Evolutionary conservation across 2,888 invertebrate species (phyloP).

Genomic region (Brachyopa scutellaris): DNA sequence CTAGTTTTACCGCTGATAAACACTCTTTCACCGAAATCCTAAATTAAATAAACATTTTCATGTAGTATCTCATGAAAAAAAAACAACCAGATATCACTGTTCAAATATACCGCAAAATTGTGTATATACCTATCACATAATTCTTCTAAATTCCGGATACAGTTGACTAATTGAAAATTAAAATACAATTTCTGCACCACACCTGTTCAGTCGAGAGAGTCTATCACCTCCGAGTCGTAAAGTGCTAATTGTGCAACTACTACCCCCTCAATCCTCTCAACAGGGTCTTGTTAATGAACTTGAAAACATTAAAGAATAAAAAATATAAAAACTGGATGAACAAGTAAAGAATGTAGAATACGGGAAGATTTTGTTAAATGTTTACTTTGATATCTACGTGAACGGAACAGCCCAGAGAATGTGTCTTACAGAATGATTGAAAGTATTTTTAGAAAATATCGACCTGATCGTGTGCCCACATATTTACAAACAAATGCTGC

Average conservation of each 20-base stretch:
- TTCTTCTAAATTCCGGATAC: background rate
- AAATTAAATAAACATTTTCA: background rate
- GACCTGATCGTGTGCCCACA: background rate
- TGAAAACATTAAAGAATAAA: conserved; percentile 40
- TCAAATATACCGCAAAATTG: conserved; percentile 13
- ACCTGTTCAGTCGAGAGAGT: background rate
- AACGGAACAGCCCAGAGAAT: conserved; percentile 14
- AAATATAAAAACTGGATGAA: conserved; percentile 29
- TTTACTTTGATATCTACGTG: conserved; percentile 48
- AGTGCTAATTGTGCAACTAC: conserved; percentile 40
- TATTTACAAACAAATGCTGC: background rate
- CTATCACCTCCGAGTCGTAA: too few relatives aligned
- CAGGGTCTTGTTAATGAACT: conserved; percentile 64
- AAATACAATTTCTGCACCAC: background rate
- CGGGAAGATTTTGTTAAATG: conserved; percentile 43
- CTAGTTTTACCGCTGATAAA: background rate
- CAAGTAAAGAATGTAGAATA: conserved; percentile 37
- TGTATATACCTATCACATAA: background rate
- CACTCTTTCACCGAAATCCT: background rate
- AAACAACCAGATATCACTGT: background rate
- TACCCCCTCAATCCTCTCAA: conserved; percentile 11
- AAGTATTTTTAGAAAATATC: conserved; percentile 50
- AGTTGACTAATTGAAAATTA: background rate
- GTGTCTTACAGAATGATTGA: conserved; percentile 25
- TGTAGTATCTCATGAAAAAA: background rate